Conservation (phyloP, 1,140 invertebrate genomes). For the Lepidurus packardi region DNA sequence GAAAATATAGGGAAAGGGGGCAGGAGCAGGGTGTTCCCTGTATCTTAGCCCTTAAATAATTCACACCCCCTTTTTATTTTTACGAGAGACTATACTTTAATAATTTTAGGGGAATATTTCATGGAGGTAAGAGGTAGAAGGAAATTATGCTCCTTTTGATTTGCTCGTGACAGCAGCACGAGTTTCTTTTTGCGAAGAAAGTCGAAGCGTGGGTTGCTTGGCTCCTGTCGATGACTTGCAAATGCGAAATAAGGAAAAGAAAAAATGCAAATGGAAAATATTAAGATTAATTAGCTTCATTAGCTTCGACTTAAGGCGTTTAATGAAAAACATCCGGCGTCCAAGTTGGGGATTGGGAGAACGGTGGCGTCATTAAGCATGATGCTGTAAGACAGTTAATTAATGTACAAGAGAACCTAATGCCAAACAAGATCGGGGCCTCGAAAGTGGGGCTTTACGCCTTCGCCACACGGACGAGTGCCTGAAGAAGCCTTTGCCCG, state of each 20-base stretch:
- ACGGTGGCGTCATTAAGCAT: constrained; percentile 18
- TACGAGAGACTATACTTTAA: too few species aligned
- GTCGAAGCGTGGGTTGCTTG: not conserved
- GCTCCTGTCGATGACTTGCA: not conserved
- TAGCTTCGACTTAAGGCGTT: not conserved
- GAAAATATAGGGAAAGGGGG: not conserved
- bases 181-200: not conserved
- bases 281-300: not conserved
- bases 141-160: too few species aligned
- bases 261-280: not conserved
- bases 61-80: too few species aligned
- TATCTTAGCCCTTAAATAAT: too few species aligned
- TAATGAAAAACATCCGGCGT: constrained; percentile 16
- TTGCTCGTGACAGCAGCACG: too few species aligned
- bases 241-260: constrained; percentile 10
- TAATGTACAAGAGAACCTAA: not conserved
- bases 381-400: constrained; percentile 1
- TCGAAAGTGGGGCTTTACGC: not conserved
- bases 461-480: not conserved
- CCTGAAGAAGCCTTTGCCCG: too few species aligned
- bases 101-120: too few species aligned
- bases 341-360: not conserved
- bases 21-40: too few species aligned
- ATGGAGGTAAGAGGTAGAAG: too few species aligned
- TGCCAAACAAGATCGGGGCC: not conserved